These are phyloP conservation scores for Bos taurus DNA, from an alignment of 2,113 vertebrate species.

Conservation along the genomic window DNA sequence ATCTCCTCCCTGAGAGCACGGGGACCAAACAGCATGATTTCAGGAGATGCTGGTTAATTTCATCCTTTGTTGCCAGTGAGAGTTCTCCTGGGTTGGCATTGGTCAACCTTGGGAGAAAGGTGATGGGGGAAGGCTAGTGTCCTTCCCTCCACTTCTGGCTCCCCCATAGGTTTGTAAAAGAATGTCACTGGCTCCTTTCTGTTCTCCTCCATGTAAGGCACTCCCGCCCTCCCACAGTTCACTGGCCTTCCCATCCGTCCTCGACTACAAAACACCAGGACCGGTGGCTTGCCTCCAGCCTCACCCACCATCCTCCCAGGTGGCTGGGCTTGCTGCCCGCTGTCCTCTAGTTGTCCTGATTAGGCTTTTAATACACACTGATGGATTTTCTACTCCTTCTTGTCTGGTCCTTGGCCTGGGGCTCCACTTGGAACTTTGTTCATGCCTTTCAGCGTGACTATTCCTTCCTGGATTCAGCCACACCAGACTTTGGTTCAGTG, in stretches of 20 bases:
- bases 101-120: neutral
- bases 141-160: neutral
- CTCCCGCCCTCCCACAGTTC: neutral
- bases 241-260: neutral
- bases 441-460: neutral
- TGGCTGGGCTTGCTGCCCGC: neutral
- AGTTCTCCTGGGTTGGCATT: neutral
- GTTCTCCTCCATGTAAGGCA: neutral
- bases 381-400: neutral
- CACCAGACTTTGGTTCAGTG: neutral
- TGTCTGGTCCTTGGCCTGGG: neutral
- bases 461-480: neutral
- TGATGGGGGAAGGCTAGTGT: neutral
- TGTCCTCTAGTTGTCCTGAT: neutral
- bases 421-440: neutral
- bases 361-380: neutral
- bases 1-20: neutral
- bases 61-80: neutral
- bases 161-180: neutral
- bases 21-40: neutral
- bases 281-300: neutral
- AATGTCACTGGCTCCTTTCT: neutral
- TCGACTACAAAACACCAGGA: neutral
- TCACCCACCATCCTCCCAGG: neutral
- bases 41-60: neutral